Evolutionary conservation across 2,888 invertebrate genomes (phyloP).

Genomic region (Galerucella nymphaeae): DNA sequence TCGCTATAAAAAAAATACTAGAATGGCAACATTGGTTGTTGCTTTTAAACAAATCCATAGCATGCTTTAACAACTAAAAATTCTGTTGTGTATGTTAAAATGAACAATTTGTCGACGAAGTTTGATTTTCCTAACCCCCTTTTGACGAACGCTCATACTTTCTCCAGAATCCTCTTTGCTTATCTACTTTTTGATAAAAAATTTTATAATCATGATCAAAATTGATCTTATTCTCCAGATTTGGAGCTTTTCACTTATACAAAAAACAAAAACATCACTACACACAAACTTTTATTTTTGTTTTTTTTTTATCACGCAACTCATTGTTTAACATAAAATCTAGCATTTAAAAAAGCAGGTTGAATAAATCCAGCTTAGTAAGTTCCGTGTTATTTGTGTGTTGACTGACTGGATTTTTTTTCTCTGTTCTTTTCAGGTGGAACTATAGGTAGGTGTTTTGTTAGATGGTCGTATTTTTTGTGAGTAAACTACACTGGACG

Average conservation of each 20-base stretch:
- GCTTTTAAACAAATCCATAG: background rate
- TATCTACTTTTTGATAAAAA: too few species aligned
- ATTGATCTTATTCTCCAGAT: too few species aligned
- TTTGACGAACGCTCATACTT: too few species aligned
- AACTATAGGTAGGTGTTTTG: constrained; percentile 57
- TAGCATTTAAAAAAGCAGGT: constrained; percentile 26
- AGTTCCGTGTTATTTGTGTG: constrained; percentile 26
- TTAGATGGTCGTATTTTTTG: constrained; percentile 22
- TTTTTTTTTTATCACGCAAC: background rate
- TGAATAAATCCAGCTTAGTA: constrained; percentile 28
- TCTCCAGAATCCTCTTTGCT: too few species aligned
- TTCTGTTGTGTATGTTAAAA: background rate
- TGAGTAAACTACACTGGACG: constrained; percentile 5
- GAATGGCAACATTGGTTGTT: constrained; percentile 1
- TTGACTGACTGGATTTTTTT: constrained; percentile 45
- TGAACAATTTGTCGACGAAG: too few species aligned
- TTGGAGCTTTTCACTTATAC: too few species aligned
- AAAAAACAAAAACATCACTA: too few species aligned
- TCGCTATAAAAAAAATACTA: background rate
- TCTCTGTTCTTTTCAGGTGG: constrained; percentile 54
- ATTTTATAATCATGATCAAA: too few species aligned
- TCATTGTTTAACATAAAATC: background rate
- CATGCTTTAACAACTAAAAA: background rate
- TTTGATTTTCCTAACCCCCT: too few species aligned
- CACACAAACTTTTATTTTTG: too few species aligned